A percentile compares a stretch with the other conserved stretches of the same genome.
Conservation (phyloP, 2,888 invertebrate genomes). For the Periphyllus acericola region DNA sequence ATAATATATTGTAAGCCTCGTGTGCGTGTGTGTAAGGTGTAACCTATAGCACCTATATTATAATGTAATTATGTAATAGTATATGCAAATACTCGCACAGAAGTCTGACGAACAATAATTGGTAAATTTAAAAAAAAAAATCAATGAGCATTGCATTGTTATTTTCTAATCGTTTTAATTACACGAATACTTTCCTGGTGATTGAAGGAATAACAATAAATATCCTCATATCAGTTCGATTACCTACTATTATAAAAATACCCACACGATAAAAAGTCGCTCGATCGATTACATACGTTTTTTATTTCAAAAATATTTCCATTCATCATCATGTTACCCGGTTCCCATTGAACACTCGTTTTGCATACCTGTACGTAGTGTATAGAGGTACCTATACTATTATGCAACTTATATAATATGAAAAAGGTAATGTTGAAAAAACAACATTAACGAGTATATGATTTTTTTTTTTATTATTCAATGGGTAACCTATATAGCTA, state of each 20-base stretch:
- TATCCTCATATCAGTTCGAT: constrained; percentile 39
- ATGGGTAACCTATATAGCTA: not conserved
- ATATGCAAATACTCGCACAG: not conserved
- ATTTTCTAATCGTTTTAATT: not conserved
- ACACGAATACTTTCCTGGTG: constrained; percentile 40
- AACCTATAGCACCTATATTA: not conserved
- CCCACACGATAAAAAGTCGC: constrained; percentile 2
- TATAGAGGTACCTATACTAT: not conserved
- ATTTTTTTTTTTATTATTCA: constrained; percentile 18
- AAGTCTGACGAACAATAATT: constrained; percentile 1
- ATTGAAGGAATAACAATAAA: constrained; percentile 44
- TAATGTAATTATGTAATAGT: not conserved
- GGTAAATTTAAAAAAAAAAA: not conserved
- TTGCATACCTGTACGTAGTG: not conserved
- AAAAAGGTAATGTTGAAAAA: not conserved
- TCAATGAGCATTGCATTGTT: not conserved
- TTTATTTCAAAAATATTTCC: constrained; percentile 38
- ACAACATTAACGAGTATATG: constrained; percentile 17
- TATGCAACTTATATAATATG: not conserved
- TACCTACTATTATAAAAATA: constrained; percentile 11
- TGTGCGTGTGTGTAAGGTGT: not conserved
- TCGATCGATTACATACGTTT: constrained; percentile 38
- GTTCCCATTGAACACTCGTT: constrained; percentile 47
- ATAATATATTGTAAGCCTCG: not conserved
- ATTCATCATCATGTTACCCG: constrained; percentile 51